Base-by-base conservation (phyloP, 2,797 vertebrate genomes). In the Enteromius treurensis region DNA sequence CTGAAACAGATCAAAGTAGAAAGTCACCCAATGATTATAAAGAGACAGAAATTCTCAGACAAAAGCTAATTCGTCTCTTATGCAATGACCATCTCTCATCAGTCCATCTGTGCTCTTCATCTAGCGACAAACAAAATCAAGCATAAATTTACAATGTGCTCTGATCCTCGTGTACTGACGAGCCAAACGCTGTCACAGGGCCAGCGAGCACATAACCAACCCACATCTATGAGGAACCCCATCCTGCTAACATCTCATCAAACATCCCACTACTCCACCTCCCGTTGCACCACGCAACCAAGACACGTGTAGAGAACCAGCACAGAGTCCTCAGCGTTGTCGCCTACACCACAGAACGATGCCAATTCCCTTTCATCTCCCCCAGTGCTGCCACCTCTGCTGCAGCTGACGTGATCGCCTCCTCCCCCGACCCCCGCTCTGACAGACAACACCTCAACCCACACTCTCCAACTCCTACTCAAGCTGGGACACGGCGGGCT, bases 361-460 rank as follows among this genome's bases (percentile, higher is more conserved):
- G 89, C 91, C 87, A 92, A 91, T 92, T 92, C 91, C 90, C 91
- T 86, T 90, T 69, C 88, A 77, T 86, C 86, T 91, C 92, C 92
- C 90, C 93, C 92, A 92, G 94, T 90, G 84, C 85, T 13, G 45
- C 91, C 91, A 75, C 93, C 93, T 90, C 88, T 89, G 77, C 74
- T 65, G 70, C 14, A 90, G 87, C 89, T 94, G 94, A 95, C 92
- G 93, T 92, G 93, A 90, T 91, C 83, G 81, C 88, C 81, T 37
- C 62, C 77, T 37, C 64, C 49, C 29, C 34, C 77, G 68, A 76
- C 73, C 62, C 55, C 70, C 51, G 77, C 34, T 81, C 71, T 76
- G 26, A 82, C 89, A 93, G 90, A 94, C 87, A 90, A 92, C 92
- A 93, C 90, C 87, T 91, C 93, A 90, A 91, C 93, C 94, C 93